Evolutionary conservation across 2,797 vertebrate genomes (phyloP), one percentile per base, ranked within the genome.

Genomic region (Holocentrus rufus): DNA sequence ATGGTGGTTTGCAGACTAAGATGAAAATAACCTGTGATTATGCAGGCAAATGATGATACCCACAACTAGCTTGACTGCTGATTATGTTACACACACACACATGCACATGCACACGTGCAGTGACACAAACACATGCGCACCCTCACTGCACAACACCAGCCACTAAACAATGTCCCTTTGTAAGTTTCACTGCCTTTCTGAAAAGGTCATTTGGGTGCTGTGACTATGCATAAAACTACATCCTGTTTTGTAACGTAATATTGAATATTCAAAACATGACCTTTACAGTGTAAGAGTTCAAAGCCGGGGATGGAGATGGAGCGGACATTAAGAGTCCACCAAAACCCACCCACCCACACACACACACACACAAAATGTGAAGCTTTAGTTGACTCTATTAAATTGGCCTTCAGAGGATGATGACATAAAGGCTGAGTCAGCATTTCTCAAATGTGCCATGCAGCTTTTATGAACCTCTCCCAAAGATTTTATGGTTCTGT

Each of bases 191-290:
- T n/a, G n/a, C n/a, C n/a, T 8, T 52, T 22, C 7, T 53, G 11
- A 23, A 15, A 72, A 55, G 65, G 2, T n/a, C 0, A 63, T 59
- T 65, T 50, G 9, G 39, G 1, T 77, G 25, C 22, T 42, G n/a
- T 44, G 47, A 30, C 62, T 79, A 82, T 81, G 67, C 76, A 80
- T 81, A 13, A n/a, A 1, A 3, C 9, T 22, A 31, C 30, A 31
- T 31, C 7, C 22, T 2, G n/a, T 49, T 39, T 6, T 6, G 6
- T 13, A 4, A 15, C 39, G 39, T 44, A 31, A 31, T 31, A 14
- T 44, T 44, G 47, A 72, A 68, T 78, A 89, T 81, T 76, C 54
- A 83, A 84, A 85, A 64, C 22, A 18, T 27, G 57, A 65, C 50
- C 55, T 85, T 72, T 69, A 57, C 7, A 1, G 11, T 5, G 2